These are phyloP conservation scores for Stercorarius parasiticus DNA, from an alignment of 2,113 vertebrate species.

Conservation along the genomic window DNA sequence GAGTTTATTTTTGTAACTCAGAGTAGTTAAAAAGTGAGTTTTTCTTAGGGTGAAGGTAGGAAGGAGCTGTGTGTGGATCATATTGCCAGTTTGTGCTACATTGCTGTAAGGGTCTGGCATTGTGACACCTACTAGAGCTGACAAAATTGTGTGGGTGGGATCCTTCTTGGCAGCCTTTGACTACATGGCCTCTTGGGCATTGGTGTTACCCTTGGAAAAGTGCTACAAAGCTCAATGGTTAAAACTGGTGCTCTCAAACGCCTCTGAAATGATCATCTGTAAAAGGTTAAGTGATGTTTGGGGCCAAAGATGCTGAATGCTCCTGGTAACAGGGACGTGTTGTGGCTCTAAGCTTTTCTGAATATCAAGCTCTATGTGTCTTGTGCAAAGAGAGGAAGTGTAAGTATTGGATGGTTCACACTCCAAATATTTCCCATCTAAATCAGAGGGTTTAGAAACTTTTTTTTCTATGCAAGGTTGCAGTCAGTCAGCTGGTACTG, in stretches of 20 bases:
- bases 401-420: neutral
- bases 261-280: neutral
- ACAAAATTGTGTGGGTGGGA: neutral
- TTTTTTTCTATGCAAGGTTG: neutral
- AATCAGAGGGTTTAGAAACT: neutral
- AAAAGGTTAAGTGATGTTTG: neutral
- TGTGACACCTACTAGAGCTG: fast-evolving
- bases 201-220: neutral
- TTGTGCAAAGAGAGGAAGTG: neutral
- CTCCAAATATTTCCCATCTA: neutral
- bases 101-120: neutral
- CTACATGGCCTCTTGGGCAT: neutral
- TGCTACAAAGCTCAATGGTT: neutral
- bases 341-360: neutral
- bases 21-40: neutral
- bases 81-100: neutral
- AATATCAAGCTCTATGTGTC: neutral
- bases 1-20: neutral
- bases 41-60: neutral
- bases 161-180: neutral
- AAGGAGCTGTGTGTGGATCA: neutral
- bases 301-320: neutral
- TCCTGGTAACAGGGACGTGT: neutral
- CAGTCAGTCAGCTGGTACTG: neutral
- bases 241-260: neutral